phyloP scores from a whole-genome alignment of 2,797 vertebrate species.

The Gallinago nigripennis region DNA sequence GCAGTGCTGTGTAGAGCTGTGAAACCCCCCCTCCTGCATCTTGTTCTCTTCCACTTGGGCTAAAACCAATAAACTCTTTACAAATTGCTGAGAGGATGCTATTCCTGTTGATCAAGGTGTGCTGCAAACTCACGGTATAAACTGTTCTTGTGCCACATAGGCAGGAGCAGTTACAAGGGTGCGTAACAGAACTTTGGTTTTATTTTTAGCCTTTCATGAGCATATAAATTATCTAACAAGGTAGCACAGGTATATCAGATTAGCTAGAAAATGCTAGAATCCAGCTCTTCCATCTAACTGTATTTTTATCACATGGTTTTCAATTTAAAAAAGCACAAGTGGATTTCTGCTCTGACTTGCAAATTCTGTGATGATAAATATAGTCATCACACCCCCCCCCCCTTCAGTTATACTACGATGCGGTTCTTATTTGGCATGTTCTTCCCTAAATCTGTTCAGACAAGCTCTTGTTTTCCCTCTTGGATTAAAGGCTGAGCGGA shows the following conservation, averaged over 20 bases:
- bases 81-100: neutral
- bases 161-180: neutral
- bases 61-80: neutral
- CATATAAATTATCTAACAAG: neutral
- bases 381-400: neutral
- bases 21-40: neutral
- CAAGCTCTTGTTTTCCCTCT: neutral
- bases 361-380: slow-evolving; percentile 2
- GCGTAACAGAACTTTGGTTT: neutral
- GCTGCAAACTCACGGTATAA: rapidly evolving
- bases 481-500: neutral
- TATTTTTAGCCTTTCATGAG: neutral
- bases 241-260: neutral
- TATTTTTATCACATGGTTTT: neutral
- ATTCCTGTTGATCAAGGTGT: neutral
- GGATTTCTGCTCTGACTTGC: slow-evolving; percentile 23
- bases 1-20: neutral
- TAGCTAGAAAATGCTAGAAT: neutral
- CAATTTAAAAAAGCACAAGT: neutral
- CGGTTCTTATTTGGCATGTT: neutral
- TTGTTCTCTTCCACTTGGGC: neutral
- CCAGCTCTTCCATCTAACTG: neutral
- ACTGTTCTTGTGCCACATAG: neutral
- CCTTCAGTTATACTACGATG: neutral
- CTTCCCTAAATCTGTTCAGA: neutral